Conservation (phyloP, 2,888 invertebrate species). For the Sinodicranocentrus sp. region DNA sequence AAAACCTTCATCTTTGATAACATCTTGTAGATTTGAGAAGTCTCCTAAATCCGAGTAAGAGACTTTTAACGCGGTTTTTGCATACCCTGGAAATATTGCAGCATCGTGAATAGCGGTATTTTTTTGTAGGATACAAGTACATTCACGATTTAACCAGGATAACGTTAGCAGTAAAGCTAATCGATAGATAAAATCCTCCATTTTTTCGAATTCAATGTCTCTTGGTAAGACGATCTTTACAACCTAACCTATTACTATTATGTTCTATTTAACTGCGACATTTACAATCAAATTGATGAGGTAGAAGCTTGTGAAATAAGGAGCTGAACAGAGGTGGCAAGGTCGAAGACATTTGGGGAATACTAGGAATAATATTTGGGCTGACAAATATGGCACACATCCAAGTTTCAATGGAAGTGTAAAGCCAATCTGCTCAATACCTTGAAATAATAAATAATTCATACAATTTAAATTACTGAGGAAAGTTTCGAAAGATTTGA, state of each 20-base stretch:
- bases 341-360: too few species aligned
- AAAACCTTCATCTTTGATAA: conserved; percentile 36
- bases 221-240: not conserved
- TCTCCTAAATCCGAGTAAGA: conserved; percentile 5
- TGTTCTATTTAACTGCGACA: not conserved
- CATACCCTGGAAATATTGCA: conserved; percentile 29
- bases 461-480: too few species aligned
- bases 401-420: too few species aligned
- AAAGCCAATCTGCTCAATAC: too few species aligned
- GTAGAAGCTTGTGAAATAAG: too few species aligned
- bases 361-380: too few species aligned
- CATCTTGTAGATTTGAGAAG: conserved; percentile 15
- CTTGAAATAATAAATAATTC: too few species aligned
- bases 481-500: too few species aligned
- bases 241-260: not conserved
- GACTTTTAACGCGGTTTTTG: conserved; percentile 6
- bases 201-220: not conserved
- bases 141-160: not conserved
- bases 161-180: not conserved
- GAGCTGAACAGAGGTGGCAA: too few species aligned
- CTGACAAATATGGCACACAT: too few species aligned
- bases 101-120: conserved; percentile 45
- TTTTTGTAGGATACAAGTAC: not conserved
- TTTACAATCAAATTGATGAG: not conserved
- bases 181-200: not conserved